phyloP scores from a whole-genome alignment of 2,888 invertebrate genomes.

The Muschampia plurimacula region DNA sequence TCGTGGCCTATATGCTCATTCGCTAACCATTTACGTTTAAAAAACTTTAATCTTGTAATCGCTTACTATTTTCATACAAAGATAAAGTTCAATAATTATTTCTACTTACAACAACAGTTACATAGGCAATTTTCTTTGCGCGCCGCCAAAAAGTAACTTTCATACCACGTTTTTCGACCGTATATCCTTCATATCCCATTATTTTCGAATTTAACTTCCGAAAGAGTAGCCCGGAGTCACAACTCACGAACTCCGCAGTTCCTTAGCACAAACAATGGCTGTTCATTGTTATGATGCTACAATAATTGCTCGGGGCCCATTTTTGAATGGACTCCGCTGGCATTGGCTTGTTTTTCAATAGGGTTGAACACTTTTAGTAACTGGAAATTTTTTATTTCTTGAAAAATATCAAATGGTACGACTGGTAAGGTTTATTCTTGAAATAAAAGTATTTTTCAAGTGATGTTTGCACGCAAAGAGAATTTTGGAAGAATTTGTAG shows the following conservation, averaged over 20 bases:
- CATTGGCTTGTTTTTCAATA: constrained; percentile 49
- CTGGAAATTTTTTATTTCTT: no score
- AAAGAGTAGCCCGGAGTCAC: constrained; percentile 22
- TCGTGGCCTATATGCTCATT: no score
- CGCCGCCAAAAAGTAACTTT: neutral
- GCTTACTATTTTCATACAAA: no score
- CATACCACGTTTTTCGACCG: neutral
- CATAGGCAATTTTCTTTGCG: neutral
- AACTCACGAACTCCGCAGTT: constrained; percentile 27
- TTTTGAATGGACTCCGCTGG: constrained; percentile 49
- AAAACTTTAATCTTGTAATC: no score
- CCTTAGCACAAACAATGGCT: constrained; percentile 32
- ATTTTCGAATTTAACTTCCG: constrained; percentile 26
- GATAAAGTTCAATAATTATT: no score
- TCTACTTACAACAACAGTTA: no score
- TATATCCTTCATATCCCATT: constrained; percentile 21
- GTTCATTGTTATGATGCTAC: constrained; percentile 46
- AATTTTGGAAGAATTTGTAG: no score
- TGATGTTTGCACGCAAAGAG: no score
- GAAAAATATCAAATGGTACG: no score
- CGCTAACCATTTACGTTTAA: no score
- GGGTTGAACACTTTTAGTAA: constrained; percentile 19
- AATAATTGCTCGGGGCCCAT: constrained; percentile 49
- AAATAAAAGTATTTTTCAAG: no score
- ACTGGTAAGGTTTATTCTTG: no score